These are phyloP conservation scores for Cirrhinus molitorella DNA, from an alignment of 2,797 vertebrate genomes.

Conservation along the genomic window DNA sequence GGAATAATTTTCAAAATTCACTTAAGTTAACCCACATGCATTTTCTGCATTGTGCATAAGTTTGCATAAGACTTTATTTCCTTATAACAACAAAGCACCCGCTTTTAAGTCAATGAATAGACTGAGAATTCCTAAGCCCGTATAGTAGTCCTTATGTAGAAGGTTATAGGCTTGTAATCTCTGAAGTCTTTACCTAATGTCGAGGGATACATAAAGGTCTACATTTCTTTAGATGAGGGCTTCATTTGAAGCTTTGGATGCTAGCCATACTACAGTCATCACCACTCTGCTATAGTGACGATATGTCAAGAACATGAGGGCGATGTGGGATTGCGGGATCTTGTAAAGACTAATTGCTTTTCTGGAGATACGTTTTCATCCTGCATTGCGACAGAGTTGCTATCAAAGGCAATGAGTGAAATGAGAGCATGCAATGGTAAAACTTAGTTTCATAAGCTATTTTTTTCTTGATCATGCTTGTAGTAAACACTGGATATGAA, in stretches of 20 bases:
- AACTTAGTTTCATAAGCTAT: not conserved
- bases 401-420: slow-evolving; percentile 60
- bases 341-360: slow-evolving; percentile 70
- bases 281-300: slow-evolving; percentile 70
- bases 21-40: not conserved
- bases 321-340: slow-evolving; percentile 71
- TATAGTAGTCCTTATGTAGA: slow-evolving; percentile 44
- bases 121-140: slow-evolving; percentile 9
- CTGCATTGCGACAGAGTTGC: slow-evolving; percentile 66
- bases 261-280: slow-evolving; percentile 76
- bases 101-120: not conserved
- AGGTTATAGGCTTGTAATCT: slow-evolving; percentile 53
- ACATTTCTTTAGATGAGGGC: slow-evolving; percentile 67
- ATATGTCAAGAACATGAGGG: slow-evolving; percentile 74
- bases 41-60: not conserved
- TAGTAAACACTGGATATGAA: not conserved
- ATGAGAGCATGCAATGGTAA: not conserved
- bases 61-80: not conserved
- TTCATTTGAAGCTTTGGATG: slow-evolving; percentile 66
- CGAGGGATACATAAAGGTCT: slow-evolving; percentile 65
- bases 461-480: not conserved
- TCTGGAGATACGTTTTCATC: slow-evolving; percentile 68
- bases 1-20: not conserved
- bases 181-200: slow-evolving; percentile 59
- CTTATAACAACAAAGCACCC: not conserved